Evolutionary conservation across 2,797 vertebrate genomes (phyloP).

Genomic region (Xiphorhynchus erythropygius): DNA sequence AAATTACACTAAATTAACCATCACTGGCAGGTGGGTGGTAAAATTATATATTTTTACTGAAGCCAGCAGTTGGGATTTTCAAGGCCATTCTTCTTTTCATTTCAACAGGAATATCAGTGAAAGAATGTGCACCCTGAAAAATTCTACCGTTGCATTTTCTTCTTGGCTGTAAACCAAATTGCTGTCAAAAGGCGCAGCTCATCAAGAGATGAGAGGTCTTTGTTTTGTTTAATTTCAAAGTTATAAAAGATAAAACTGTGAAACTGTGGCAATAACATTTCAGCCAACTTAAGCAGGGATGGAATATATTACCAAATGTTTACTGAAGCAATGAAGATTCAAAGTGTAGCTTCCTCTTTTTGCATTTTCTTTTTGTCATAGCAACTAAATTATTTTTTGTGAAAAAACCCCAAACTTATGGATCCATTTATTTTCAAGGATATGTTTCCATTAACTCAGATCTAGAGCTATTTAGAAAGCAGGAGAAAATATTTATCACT

Average conservation of each 20-base stretch:
- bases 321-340: constrained; percentile 20
- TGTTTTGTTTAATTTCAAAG: constrained; percentile 45
- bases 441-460: background rate
- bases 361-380: background rate
- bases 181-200: constrained; percentile 13
- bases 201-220: background rate
- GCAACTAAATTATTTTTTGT: background rate
- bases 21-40: background rate
- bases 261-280: constrained; percentile 12
- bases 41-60: constrained; percentile 16
- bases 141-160: background rate
- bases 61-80: constrained; percentile 14
- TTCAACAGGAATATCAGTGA: background rate
- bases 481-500: background rate
- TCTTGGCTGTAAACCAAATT: background rate
- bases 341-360: background rate
- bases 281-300: constrained; percentile 1
- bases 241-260: constrained; percentile 14
- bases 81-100: constrained; percentile 4
- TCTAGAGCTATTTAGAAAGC: background rate
- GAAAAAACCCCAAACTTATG: background rate
- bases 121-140: background rate
- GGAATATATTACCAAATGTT: constrained; percentile 3
- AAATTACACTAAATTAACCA: constrained; percentile 33
- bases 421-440: background rate